Percentiles rank a stretch among this genome's conserved stretches.
These are phyloP conservation scores for Tachysurus vachellii DNA, from an alignment of 2,113 vertebrate genomes.

Conservation along the genomic window DNA sequence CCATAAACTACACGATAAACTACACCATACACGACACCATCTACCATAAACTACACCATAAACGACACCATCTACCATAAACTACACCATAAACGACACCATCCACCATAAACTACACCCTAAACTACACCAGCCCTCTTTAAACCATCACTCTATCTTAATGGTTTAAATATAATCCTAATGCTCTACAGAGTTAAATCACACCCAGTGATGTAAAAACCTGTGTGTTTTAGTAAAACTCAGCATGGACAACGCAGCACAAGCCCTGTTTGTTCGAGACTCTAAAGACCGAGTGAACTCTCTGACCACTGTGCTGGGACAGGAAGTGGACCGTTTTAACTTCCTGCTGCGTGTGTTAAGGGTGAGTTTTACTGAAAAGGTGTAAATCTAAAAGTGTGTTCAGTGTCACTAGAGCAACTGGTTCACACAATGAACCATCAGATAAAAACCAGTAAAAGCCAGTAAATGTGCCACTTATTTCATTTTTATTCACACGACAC, in stretches of 20 bases:
- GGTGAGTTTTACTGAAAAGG: constrained; percentile 51
- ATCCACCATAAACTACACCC: too few species aligned
- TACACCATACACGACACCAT: too few species aligned
- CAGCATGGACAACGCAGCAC: constrained; percentile 74
- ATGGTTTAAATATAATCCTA: not conserved
- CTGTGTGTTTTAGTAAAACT: constrained; percentile 68
- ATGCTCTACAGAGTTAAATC: not conserved
- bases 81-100: too few species aligned
- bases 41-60: too few species aligned
- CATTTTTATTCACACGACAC: too few species aligned
- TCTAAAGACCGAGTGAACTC: constrained; percentile 74
- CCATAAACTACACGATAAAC: too few species aligned
- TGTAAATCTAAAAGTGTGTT: not conserved
- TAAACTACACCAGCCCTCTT: too few species aligned
- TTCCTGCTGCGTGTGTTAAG: constrained; percentile 72
- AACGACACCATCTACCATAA: too few species aligned
- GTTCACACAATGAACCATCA: not conserved
- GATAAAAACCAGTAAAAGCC: not conserved
- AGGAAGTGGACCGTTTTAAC: constrained; percentile 81
- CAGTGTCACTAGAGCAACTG: not conserved
- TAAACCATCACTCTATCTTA: too few species aligned
- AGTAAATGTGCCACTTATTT: too few species aligned
- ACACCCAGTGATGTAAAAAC: not conserved
- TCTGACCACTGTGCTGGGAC: constrained; percentile 77
- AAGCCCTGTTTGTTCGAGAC: constrained; percentile 74